phyloP scores from a whole-genome alignment of 1,140 invertebrate species.

The Zeugodacus cucurbitae region DNA sequence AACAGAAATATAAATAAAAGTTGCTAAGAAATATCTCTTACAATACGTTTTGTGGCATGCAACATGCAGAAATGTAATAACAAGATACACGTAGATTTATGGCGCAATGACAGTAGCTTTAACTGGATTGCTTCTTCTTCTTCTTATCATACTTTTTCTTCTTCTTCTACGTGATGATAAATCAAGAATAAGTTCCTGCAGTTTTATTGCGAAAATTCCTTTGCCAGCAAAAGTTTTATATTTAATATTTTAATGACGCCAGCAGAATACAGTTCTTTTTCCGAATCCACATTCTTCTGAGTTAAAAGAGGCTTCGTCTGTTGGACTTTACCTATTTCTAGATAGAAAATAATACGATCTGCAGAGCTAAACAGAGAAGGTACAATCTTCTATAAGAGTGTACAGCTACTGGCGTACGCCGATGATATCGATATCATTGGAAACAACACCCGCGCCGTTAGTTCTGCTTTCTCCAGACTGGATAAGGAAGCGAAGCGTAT shows the following conservation, averaged over 20 bases:
- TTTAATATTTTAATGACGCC: background rate
- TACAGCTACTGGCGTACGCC: too few relatives aligned
- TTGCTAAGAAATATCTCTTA: background rate
- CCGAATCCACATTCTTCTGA: too few relatives aligned
- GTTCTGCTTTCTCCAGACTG: too few relatives aligned
- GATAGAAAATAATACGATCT: too few relatives aligned
- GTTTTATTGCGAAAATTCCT: background rate
- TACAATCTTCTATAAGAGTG: too few relatives aligned
- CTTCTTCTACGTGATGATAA: background rate
- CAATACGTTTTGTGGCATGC: background rate
- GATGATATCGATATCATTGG: too few relatives aligned
- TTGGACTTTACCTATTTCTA: too few relatives aligned
- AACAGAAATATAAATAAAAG: background rate
- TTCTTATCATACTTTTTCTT: background rate
- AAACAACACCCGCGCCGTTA: too few relatives aligned
- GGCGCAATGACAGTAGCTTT: background rate
- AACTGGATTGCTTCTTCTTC: background rate
- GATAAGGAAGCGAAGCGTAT: too few relatives aligned
- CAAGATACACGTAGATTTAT: constrained; percentile 17
- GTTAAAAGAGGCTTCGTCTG: too few relatives aligned
- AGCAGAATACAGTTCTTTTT: background rate
- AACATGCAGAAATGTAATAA: constrained; percentile 28
- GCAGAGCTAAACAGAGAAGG: too few relatives aligned
- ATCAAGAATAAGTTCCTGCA: background rate
- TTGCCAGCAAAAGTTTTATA: background rate